These are phyloP conservation scores for Empis livida DNA, from an alignment of 2,888 invertebrate species.

Conservation along the genomic window DNA sequence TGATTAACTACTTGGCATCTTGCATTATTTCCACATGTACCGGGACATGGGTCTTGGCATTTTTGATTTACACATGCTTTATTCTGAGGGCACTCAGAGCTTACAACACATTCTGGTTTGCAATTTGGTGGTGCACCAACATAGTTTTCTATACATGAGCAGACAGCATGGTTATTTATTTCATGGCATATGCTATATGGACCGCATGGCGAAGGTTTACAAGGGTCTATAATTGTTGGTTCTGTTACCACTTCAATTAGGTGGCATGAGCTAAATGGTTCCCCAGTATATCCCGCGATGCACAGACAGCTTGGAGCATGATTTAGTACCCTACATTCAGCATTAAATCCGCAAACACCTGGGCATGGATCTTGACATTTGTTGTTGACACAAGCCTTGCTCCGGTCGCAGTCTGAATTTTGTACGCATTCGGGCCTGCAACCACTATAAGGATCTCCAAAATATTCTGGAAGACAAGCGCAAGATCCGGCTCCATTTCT, in stretches of 20 bases:
- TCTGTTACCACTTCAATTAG: conserved; percentile 24
- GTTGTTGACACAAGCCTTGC: conserved; percentile 61
- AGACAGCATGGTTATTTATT: conserved; percentile 47
- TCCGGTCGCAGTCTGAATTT: conserved; percentile 59
- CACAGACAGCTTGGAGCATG: conserved; percentile 68
- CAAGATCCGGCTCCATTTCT: conserved; percentile 64
- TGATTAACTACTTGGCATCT: conserved; percentile 54
- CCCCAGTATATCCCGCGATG: conserved; percentile 56
- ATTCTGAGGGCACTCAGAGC: conserved; percentile 52
- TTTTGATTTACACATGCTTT: conserved; percentile 48
- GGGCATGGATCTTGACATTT: conserved; percentile 69
- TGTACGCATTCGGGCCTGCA: conserved; percentile 72
- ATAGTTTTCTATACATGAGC: conserved; percentile 47
- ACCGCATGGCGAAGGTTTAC: conserved; percentile 52
- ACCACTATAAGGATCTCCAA: conserved; percentile 64
- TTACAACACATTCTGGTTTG: conserved; percentile 52
- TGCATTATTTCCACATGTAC: conserved; percentile 51
- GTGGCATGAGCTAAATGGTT: conserved; percentile 53
- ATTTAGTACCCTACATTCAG: conserved; percentile 60
- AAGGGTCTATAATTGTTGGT: conserved; percentile 37
- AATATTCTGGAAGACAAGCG: conserved; percentile 57
- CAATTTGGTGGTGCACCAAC: conserved; percentile 51
- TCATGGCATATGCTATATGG: conserved; percentile 51
- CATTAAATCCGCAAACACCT: conserved; percentile 63
- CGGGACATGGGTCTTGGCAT: conserved; percentile 53